Conservation (phyloP, 2,113 vertebrate genomes). For the Lampris incognitus region DNA sequence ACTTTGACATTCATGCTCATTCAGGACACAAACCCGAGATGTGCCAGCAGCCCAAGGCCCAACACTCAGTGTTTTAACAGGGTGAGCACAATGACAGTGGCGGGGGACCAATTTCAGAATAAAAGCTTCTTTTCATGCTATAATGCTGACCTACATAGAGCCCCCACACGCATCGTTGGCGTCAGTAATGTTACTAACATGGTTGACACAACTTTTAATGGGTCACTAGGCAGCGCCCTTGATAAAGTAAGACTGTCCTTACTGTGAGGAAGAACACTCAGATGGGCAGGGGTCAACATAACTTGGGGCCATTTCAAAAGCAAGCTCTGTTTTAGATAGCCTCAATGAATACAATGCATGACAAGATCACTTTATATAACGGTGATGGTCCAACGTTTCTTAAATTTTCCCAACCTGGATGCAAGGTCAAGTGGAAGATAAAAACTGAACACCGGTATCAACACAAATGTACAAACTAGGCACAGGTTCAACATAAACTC, state of each 20-base stretch:
- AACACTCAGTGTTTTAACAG: slow-evolving; percentile 32
- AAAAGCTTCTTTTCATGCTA: slow-evolving; percentile 54
- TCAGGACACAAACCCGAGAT: slow-evolving; percentile 12
- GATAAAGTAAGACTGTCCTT: slow-evolving; percentile 1
- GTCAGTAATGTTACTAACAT: slow-evolving; percentile 19
- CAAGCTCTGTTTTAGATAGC: not conserved
- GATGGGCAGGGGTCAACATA: not conserved
- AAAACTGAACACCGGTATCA: not conserved
- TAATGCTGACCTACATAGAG: slow-evolving; percentile 61
- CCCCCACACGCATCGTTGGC: slow-evolving; percentile 10
- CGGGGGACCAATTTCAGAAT: slow-evolving; percentile 38
- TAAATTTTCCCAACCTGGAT: not conserved
- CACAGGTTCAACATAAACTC: no score
- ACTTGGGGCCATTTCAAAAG: not conserved
- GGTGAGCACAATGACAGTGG: slow-evolving; percentile 41
- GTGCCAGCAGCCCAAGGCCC: slow-evolving; percentile 12
- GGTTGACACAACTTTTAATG: slow-evolving; percentile 29
- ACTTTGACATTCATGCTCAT: slow-evolving; percentile 6
- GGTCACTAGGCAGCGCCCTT: not conserved
- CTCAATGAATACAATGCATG: not conserved
- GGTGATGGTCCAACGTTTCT: not conserved
- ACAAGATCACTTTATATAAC: not conserved
- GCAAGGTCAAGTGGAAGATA: not conserved
- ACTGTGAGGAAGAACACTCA: not conserved
- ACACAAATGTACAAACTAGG: not conserved